Conservation (phyloP, 2,888 invertebrate species). For the Gnatocerus cornutus region DNA sequence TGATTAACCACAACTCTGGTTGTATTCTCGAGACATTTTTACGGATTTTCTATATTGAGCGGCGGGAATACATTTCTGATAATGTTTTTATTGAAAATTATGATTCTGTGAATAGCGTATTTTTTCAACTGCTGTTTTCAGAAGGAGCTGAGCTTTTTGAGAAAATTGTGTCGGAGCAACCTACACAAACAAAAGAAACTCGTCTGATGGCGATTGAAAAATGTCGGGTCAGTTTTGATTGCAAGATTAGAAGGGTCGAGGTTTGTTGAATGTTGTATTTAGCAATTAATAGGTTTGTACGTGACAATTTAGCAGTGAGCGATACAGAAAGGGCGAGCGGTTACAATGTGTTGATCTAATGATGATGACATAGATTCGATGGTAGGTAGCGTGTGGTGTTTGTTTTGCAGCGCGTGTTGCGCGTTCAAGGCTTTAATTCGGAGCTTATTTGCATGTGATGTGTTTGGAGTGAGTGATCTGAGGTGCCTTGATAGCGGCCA, state of each 20-base stretch:
- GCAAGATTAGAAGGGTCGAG: not conserved
- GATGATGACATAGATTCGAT: slow-evolving; percentile 36
- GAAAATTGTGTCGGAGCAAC: no score
- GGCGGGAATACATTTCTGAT: not conserved
- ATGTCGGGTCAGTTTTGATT: slow-evolving; percentile 3
- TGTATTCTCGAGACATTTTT: not conserved
- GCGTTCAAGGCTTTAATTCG: slow-evolving; percentile 33
- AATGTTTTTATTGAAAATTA: slow-evolving; percentile 11
- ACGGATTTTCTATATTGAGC: slow-evolving; percentile 9
- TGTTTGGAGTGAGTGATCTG: slow-evolving; percentile 42
- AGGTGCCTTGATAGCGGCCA: slow-evolving; percentile 35
- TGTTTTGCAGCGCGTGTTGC: slow-evolving; percentile 38
- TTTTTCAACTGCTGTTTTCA: slow-evolving; percentile 18
- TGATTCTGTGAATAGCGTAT: not conserved
- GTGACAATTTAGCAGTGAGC: slow-evolving; percentile 27
- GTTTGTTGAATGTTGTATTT: slow-evolving; percentile 10
- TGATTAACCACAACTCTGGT: slow-evolving; percentile 7
- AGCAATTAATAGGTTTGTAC: slow-evolving; percentile 36
- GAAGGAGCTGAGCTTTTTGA: not conserved
- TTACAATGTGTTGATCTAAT: slow-evolving; percentile 42
- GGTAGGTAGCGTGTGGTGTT: slow-evolving; percentile 27
- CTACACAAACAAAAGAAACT: no score
- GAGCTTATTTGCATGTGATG: slow-evolving; percentile 45
- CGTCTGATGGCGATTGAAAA: no score
- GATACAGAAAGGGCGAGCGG: slow-evolving; percentile 26